Base-by-base conservation (phyloP, 2,797 vertebrate genomes). In the Myotis myotis region DNA sequence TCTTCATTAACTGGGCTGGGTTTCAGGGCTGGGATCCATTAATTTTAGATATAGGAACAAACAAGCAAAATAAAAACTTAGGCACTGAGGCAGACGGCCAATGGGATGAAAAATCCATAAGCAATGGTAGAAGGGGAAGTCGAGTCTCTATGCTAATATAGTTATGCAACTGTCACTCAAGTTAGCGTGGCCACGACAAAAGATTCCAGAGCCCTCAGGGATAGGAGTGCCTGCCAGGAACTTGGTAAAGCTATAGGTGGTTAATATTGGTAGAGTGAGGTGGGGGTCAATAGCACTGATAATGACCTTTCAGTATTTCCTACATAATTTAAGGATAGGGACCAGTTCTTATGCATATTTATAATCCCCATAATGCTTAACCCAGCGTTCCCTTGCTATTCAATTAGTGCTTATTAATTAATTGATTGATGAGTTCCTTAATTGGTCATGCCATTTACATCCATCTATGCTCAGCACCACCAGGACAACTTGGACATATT, bases 401-500 rank as follows among this genome's bases (percentile, higher is more conserved):
- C 76, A 87, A 74, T 94, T 84, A 94, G 49, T 87, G 49, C 25
- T 49, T 78, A 79, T 95, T 95, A 96, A 92, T 91, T 91, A 44
- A 82, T 79, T 94, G 87, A 97, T 89, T 53, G 84, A 94, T 95
- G 72, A 57, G 76, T 36, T 90, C 49, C 78, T 95, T 95, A 94
- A 94, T 90, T 87, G 64, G 3, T 13, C 90, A 30, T 68, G 90
- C 13, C 85, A 89, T 95, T 96, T 53, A 81, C 44, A 93, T 89
- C 36, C 72, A 94, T 94, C 62, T 87, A 33, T 19, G 25, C 84
- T 87, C 84, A 93, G 72, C 38, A 51, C 4, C 25, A 60, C 70
- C 57, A 87, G 53, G 74, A 79, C 90, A 93, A 81, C 10, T 93
- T 94, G 88, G 85, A 78, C 8, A n/a, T 33, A 20, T 89, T 89